Conservation (phyloP, 2,797 vertebrate species). For the Eospalax fontanierii region DNA sequence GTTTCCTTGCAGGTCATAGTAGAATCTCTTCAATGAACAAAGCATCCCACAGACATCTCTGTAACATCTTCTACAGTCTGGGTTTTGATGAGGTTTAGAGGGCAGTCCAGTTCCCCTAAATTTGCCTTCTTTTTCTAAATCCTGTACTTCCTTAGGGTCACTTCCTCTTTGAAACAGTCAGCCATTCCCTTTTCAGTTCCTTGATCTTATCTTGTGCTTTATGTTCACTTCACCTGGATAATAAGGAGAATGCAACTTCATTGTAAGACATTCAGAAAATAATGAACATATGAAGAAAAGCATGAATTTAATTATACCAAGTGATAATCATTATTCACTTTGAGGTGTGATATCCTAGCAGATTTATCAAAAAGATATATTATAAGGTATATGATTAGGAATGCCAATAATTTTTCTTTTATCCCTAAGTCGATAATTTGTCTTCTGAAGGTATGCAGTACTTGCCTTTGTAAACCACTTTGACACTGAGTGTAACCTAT, state of each 20-base stretch:
- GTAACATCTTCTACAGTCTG: not conserved
- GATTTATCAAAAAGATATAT: not conserved
- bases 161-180: not conserved
- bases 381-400: not conserved
- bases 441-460: not conserved
- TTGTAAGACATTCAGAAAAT: not conserved
- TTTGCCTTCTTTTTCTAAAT: not conserved
- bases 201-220: not conserved
- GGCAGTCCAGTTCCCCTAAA: not conserved
- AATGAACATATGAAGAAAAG: not conserved
- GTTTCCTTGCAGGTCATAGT: not conserved
- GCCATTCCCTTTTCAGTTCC: not conserved
- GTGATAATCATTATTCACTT: not conserved
- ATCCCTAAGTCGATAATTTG: not conserved
- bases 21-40: not conserved
- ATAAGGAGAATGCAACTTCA: not conserved
- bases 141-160: not conserved
- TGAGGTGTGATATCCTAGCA: not conserved
- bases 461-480: not conserved
- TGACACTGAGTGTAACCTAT: not conserved
- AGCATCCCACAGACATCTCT: not conserved
- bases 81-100: not conserved
- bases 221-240: slow-evolving; percentile 9
- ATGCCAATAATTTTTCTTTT: not conserved
- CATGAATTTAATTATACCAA: slow-evolving; percentile 18